Evolutionary conservation across 1,140 invertebrate species (phyloP).

Genomic region (Lanistes nyassanus): DNA sequence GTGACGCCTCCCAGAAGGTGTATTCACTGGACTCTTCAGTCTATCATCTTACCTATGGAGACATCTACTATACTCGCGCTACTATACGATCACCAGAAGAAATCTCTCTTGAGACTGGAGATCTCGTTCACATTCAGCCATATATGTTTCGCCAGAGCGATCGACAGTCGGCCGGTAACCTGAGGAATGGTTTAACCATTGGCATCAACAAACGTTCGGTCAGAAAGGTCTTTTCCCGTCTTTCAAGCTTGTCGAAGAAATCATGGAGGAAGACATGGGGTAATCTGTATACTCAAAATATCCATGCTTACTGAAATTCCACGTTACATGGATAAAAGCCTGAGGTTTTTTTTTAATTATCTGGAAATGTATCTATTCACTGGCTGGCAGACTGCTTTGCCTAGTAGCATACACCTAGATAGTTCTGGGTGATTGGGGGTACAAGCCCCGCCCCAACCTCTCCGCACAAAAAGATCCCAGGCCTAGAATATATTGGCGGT

Average conservation of each 20-base stretch:
- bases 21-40: conserved; percentile 95
- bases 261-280: conserved; percentile 49
- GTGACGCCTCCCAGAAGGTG: conserved; percentile 85
- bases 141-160: no score
- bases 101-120: conserved; percentile 80
- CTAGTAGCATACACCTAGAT: no score
- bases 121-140: conserved; percentile 80
- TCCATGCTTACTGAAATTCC: no score
- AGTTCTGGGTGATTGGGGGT: no score
- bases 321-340: no score
- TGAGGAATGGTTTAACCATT: conserved; percentile 94
- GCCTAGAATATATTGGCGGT: no score
- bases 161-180: conserved; percentile 84
- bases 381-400: no score
- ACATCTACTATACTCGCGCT: conserved; percentile 83
- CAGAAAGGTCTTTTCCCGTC: conserved; percentile 68
- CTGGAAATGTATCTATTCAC: no score
- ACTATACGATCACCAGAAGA: conserved; percentile 74
- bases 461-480: no score
- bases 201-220: conserved; percentile 86
- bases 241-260: conserved; percentile 65
- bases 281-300: no score
- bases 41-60: conserved; percentile 92
- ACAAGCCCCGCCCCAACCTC: no score
- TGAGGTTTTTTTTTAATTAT: no score